Evolutionary conservation across 2,797 vertebrate genomes (phyloP), one percentile per base, ranked within the genome.

Genomic region (Yasuhikotakia modesta): DNA sequence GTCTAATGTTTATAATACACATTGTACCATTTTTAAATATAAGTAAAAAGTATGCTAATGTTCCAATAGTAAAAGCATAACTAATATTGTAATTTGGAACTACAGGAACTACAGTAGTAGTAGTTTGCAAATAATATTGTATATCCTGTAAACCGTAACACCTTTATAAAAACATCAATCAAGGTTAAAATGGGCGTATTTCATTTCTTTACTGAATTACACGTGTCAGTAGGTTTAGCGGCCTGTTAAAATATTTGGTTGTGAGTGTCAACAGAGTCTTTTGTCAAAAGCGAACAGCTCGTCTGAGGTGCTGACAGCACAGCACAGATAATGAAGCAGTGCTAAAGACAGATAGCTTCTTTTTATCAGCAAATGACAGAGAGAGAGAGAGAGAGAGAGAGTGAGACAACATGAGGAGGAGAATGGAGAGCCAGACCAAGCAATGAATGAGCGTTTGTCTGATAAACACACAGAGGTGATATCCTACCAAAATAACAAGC

Each of bases 221-320:
- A 67, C 78, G 82, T 83, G 76, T 89, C 86, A 86, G 85, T 83
- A 79, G 73, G 61, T 85, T 89, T 82, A 86, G 82, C 81, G 63
- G 82, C 24, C 78, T 81, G 91, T 85, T 91, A 91, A 93, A 89
- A 92, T 91, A 92, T 69, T 79, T 46, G 82, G 71, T 79, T 72
- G 17, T 5, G 30, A 64, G 48, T 82, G 88, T 90, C 89, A 90
- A 71, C 84, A 32, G n/a, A n/a, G n/a, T n/a, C n/a, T n/a, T n/a
- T n/a, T n/a, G 7, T 52, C 17, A 82, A 89, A 89, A 86, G 83
- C 84, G n/a, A n/a, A 87, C 83, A 84, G 69, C 46, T 82, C 81
- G 27, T 48, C 71, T 63, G 39, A 46, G 69, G 78, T 52, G 83
- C 53, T 83, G 84, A 86, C 81, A 85, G 65, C 66, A 24, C 43